Evolutionary conservation across 2,113 vertebrate species (phyloP).

Genomic region (Fregetta grallaria): DNA sequence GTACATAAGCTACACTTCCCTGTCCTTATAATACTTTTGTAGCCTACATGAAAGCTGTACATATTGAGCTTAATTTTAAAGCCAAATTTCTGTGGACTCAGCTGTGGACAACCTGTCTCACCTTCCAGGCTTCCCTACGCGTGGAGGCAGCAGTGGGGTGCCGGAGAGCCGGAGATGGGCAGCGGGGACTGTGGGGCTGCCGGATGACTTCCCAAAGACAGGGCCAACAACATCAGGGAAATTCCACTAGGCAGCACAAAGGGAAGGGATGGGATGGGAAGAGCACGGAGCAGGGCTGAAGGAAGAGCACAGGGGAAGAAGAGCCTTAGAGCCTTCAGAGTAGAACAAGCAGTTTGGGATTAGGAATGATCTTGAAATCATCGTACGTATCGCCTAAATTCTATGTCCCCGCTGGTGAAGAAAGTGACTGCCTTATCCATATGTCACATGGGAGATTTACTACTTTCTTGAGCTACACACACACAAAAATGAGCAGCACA

Average conservation of each 20-base stretch:
- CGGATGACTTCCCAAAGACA: not conserved
- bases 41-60: not conserved
- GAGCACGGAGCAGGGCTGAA: not conserved
- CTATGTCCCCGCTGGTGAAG: not conserved
- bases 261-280: not conserved
- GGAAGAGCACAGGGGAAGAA: not conserved
- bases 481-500: not conserved
- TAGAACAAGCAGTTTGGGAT: not conserved
- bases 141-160: not conserved
- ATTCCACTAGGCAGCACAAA: not conserved
- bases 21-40: not conserved
- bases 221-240: not conserved
- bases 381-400: not conserved
- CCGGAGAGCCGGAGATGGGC: not conserved
- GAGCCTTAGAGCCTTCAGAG: not conserved
- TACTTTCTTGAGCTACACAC: not conserved
- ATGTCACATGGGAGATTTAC: not conserved
- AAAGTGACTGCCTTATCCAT: not conserved
- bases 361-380: not conserved
- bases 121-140: not conserved
- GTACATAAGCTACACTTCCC: not conserved
- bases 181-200: not conserved
- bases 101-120: not conserved
- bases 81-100: not conserved
- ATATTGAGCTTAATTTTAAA: not conserved